Percentiles rank a stretch among this genome's conserved stretches.
Conservation (phyloP, 2,888 invertebrate species). For the Sisyra nigra region DNA sequence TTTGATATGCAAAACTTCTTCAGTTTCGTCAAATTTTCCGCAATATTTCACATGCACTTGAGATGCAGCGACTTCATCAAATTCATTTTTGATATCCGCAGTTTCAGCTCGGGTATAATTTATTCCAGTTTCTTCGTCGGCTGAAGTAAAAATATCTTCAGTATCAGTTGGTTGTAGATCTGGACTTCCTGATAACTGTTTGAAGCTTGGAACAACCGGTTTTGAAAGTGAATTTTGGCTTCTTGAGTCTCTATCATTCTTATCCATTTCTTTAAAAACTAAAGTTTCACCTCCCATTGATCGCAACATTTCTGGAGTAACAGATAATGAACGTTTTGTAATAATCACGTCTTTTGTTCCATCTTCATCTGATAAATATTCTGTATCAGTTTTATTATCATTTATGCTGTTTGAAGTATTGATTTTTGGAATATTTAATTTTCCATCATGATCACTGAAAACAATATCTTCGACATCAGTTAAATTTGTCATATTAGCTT, state of each 20-base stretch:
- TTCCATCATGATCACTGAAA: conserved; percentile 22
- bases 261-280: conserved; percentile 20
- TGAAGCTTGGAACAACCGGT: conserved; percentile 1
- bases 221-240: neutral
- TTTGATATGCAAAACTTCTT: conserved; percentile 33
- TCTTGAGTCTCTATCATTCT: conserved; percentile 9
- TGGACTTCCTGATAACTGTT: conserved; percentile 1
- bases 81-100: conserved; percentile 26
- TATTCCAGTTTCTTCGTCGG: conserved; percentile 24
- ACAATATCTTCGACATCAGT: conserved; percentile 30
- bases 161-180: conserved; percentile 23
- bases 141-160: conserved; percentile 29
- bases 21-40: conserved; percentile 26
- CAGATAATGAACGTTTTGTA: conserved; percentile 13
- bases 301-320: conserved; percentile 19
- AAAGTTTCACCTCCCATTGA: conserved; percentile 19
- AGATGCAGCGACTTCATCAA: conserved; percentile 27
- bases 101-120: conserved; percentile 21
- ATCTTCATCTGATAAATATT: conserved; percentile 28
- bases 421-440: conserved; percentile 10
- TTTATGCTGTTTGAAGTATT: conserved; percentile 6
- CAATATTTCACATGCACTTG: conserved; percentile 28
- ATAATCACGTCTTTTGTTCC: conserved; percentile 10
- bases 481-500: conserved; percentile 6
- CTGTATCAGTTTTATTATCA: conserved; percentile 25